These are phyloP conservation scores for Panthera leo DNA, from an alignment of 2,113 vertebrate genomes.

Conservation along the genomic window DNA sequence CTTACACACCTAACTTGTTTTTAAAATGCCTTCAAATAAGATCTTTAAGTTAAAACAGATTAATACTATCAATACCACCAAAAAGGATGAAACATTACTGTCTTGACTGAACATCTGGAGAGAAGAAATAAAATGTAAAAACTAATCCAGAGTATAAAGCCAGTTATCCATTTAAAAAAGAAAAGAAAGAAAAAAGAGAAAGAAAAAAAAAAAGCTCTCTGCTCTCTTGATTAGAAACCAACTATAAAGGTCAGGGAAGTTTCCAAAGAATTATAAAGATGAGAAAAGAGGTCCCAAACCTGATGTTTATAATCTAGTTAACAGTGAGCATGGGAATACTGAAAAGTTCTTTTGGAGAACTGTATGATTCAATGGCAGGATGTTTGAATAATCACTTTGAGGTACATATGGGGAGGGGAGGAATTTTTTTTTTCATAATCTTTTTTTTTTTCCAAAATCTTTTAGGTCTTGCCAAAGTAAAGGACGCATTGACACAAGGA, in stretches of 20 bases:
- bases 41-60: background rate
- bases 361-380: background rate
- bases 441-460: background rate
- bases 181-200: background rate
- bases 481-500: background rate
- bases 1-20: conserved; percentile 45
- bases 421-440: background rate
- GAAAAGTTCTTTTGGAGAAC: background rate
- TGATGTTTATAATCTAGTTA: background rate
- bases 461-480: conserved; percentile 37
- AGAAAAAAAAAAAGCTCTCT: conserved; percentile 3
- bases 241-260: conserved; percentile 1
- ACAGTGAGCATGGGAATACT: conserved; percentile 6
- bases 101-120: conserved; percentile 11
- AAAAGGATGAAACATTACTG: background rate
- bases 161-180: conserved; percentile 11
- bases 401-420: background rate
- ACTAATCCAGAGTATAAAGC: conserved; percentile 21
- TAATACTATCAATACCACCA: background rate
- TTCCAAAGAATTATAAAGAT: conserved; percentile 35
- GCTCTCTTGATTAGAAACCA: conserved; percentile 37
- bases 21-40: conserved; percentile 55
- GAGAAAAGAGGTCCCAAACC: background rate
- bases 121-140: conserved; percentile 38
- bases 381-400: background rate